Evolutionary conservation across 2,888 invertebrate genomes (phyloP).

Genomic region (Micropterix aruncella): DNA sequence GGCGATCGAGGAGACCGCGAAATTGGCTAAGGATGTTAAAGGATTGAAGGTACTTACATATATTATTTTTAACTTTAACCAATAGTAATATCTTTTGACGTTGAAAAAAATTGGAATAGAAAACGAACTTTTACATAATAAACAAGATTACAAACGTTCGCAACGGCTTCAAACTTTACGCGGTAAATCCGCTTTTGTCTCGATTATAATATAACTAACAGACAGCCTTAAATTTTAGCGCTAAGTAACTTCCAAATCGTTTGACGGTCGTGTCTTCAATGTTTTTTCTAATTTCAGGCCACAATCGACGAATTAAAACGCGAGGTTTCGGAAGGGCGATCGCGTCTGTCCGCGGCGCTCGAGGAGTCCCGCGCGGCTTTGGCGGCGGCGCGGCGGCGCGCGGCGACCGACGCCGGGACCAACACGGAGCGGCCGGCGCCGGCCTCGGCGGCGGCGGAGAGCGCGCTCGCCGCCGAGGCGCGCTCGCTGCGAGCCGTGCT

Average conservation of each 20-base stretch:
- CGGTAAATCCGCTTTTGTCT: too few relatives aligned
- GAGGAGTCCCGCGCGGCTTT: not conserved
- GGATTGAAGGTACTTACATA: constrained; percentile 30
- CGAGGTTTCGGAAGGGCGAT: constrained; percentile 32
- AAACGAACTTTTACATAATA: too few relatives aligned
- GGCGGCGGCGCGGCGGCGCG: not conserved
- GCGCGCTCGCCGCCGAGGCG: constrained; percentile 1
- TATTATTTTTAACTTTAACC: too few relatives aligned
- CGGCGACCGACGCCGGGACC: constrained; percentile 18
- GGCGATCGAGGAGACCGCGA: constrained; percentile 21
- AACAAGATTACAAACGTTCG: too few relatives aligned
- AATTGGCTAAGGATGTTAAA: constrained; percentile 29
- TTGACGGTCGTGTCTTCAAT: constrained; percentile 5
- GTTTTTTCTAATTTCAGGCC: constrained; percentile 19
- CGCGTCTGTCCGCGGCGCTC: constrained; percentile 26
- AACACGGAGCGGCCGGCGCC: not conserved
- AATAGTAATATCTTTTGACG: too few relatives aligned
- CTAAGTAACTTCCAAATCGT: constrained; percentile 11
- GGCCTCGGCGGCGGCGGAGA: not conserved
- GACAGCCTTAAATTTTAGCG: too few relatives aligned
- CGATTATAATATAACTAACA: too few relatives aligned
- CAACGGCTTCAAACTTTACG: too few relatives aligned
- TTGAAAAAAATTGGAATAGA: too few relatives aligned
- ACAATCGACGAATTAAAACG: constrained; percentile 33
- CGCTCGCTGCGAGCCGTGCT: constrained; percentile 73